These are phyloP conservation scores for Rotaria socialis DNA, from an alignment of 2,888 invertebrate genomes.

Conservation along the genomic window DNA sequence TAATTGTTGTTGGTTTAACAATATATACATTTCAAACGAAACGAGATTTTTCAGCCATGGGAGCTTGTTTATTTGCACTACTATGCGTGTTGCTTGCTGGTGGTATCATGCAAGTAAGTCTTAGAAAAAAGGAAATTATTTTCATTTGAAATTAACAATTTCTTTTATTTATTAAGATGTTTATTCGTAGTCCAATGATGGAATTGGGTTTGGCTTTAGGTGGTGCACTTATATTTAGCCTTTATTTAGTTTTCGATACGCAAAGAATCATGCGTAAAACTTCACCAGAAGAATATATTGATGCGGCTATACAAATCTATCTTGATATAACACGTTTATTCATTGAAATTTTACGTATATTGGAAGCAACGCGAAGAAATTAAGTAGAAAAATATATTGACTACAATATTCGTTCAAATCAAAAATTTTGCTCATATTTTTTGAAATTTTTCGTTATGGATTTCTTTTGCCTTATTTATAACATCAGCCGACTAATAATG, in stretches of 20 bases:
- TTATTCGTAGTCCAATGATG: slow-evolving; percentile 70
- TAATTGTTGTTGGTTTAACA: slow-evolving; percentile 73
- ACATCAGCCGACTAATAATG: too few species aligned
- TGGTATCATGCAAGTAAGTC: slow-evolving; percentile 65
- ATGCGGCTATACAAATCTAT: slow-evolving; percentile 78
- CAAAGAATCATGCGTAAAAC: slow-evolving; percentile 75
- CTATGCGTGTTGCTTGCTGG: slow-evolving; percentile 67
- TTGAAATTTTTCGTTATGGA: background rate
- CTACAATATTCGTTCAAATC: background rate
- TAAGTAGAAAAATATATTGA: background rate
- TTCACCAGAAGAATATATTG: slow-evolving; percentile 79
- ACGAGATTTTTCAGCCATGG: slow-evolving; percentile 74
- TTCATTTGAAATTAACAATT: background rate
- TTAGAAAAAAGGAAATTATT: background rate
- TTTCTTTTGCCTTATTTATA: too few species aligned
- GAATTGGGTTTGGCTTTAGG: slow-evolving; percentile 71
- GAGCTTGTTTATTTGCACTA: slow-evolving; percentile 66
- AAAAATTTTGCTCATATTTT: background rate
- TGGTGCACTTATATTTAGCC: slow-evolving; percentile 70
- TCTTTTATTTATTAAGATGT: slow-evolving; percentile 63
- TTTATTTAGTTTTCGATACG: slow-evolving; percentile 79
- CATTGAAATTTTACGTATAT: slow-evolving; percentile 72
- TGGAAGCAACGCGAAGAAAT: slow-evolving; percentile 56
- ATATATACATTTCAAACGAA: slow-evolving; percentile 80
- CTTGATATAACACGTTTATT: slow-evolving; percentile 81